These are phyloP conservation scores for Heteronetta atricapilla DNA, from an alignment of 2,113 vertebrate species.

Conservation along the genomic window DNA sequence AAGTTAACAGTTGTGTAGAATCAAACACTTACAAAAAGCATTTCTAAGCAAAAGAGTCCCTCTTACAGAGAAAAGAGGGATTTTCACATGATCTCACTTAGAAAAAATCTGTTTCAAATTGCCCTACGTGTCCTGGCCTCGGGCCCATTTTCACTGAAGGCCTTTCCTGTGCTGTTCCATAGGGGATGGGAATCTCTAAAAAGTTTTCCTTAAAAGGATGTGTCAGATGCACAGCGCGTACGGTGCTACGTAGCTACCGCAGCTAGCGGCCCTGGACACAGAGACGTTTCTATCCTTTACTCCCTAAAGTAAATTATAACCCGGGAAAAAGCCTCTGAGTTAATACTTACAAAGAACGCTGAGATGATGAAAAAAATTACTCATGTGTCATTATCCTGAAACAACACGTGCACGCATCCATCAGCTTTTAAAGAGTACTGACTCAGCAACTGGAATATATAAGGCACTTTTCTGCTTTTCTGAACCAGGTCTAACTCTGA, in stretches of 20 bases:
- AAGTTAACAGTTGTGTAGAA: slow-evolving; percentile 30
- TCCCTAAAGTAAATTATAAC: neutral
- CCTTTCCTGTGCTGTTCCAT: slow-evolving; percentile 61
- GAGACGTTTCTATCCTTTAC: neutral
- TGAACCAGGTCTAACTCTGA: neutral
- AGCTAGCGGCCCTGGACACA: slow-evolving; percentile 6
- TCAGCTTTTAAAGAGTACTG: neutral
- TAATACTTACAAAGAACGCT: neutral
- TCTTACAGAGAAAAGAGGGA: slow-evolving; percentile 31
- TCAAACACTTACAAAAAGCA: slow-evolving; percentile 8
- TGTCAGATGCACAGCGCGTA: slow-evolving; percentile 12
- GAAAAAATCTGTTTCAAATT: slow-evolving; percentile 72
- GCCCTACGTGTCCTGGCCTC: slow-evolving; percentile 57
- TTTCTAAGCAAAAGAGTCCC: slow-evolving; percentile 28
- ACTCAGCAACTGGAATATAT: neutral
- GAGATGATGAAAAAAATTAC: neutral
- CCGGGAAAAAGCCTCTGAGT: neutral
- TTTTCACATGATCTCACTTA: slow-evolving; percentile 77
- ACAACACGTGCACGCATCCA: neutral
- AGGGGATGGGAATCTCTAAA: slow-evolving; percentile 57
- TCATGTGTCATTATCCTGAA: neutral
- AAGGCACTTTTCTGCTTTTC: neutral
- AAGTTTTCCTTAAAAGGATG: slow-evolving; percentile 70
- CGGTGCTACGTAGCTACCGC: neutral
- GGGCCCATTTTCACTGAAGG: slow-evolving; percentile 58